Percentiles rank a stretch among this genome's conserved stretches.
Conservation (phyloP, 2,113 vertebrate genomes). For the Xenus cinereus region DNA sequence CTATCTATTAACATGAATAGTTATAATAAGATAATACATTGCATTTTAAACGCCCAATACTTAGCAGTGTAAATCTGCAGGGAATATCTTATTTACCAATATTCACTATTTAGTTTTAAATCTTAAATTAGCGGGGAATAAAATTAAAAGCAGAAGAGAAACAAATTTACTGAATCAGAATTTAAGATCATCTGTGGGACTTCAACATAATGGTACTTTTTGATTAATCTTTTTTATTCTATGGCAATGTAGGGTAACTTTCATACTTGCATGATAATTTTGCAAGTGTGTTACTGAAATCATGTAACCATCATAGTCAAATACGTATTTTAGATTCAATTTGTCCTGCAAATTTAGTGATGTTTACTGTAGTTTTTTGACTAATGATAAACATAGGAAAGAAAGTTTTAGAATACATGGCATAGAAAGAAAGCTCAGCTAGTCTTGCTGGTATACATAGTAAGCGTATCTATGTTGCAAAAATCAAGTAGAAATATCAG, state of each 20-base stretch:
- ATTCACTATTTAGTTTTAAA: not conserved
- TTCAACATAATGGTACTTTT: not conserved
- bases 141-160: not conserved
- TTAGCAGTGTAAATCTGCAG: not conserved
- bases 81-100: not conserved
- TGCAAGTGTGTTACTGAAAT: not conserved
- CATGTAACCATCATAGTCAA: accelerated
- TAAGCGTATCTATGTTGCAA: not conserved
- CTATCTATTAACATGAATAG: not conserved
- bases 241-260: not conserved
- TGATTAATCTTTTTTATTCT: not conserved
- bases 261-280: not conserved
- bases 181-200: not conserved
- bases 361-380: not conserved
- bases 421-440: not conserved
- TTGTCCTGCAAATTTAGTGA: not conserved
- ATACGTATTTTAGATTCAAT: not conserved
- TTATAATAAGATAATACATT: not conserved
- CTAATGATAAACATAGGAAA: not conserved
- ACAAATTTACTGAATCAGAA: not conserved
- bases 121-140: not conserved
- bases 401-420: not conserved
- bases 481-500: not conserved
- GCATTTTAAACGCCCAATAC: not conserved
- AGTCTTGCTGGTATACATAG: not conserved